Evolutionary conservation across 2,797 vertebrate species (phyloP), one percentile per base, ranked within the genome.

Genomic region (Eospalax fontanierii): DNA sequence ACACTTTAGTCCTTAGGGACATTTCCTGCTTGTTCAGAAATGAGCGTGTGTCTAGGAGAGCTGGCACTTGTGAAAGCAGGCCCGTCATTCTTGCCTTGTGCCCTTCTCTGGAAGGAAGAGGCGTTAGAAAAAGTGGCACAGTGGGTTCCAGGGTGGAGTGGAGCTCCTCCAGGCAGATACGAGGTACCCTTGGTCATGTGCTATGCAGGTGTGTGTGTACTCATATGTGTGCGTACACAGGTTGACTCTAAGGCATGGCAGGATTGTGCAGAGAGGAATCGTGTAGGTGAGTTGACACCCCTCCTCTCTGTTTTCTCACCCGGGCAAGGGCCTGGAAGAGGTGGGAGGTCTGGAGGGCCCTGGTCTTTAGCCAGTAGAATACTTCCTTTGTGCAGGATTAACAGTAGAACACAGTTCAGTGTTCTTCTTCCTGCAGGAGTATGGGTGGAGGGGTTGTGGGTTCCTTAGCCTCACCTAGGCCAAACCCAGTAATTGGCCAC

Each of bases 11-110:
- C 81, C 88, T 93, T 91, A 70, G 83, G 94, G 84, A 89, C 57
- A 59, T 96, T 97, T 97, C 97, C 89, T 96, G 73, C 92, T 92
- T 91, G 71, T 57, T 85, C 85, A 92, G 82, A 95, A 95, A 70
- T 82, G 46, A 93, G 54, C 46, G 1, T 73, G 38, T 87, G 79
- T 78, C 85, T 73, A 61, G 70, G 70, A 90, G 24, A 89, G 54
- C 68, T 76, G 63, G 50, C 59, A 90, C 74, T 57, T 87, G 86
- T 18, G 80, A 78, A 94, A 46, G 14, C 54, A 95, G 89, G 73
- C 35, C 68, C 81, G 93, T 84, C 46, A 12, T 80, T 92, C 26
- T 43, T 90, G 74, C 84, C 61, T 75, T 50, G 30, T 83, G 61
- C 66, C 57, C 75, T 89, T 33, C 65, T 96, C 61, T 63, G 80